Base-by-base conservation (phyloP, 2,797 vertebrate species). In the Helicolenus hilgendorfi region DNA sequence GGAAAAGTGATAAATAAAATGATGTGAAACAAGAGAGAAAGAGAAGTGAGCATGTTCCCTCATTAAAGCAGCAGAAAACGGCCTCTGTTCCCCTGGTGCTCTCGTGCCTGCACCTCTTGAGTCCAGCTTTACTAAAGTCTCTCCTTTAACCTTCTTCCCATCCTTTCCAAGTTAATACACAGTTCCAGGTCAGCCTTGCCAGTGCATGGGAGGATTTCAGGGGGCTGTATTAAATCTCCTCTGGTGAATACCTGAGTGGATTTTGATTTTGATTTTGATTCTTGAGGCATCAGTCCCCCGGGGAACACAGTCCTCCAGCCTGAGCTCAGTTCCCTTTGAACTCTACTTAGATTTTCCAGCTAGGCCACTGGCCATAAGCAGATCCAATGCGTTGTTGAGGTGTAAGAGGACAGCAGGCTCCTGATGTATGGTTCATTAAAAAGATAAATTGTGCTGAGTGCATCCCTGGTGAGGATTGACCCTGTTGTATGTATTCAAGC, bases 321-420 rank as follows among this genome's bases (percentile, higher is more conserved):
- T 71, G 79, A 89, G 81, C 77, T 83, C 78, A 11, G 71, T 79
- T 91, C 74, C 71, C 85, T 96, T 97, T 96, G 94, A 97, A 96
- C 89, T 94, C 81, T 13, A 71, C 84, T 87, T 85, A 84, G 33
- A 92, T 81, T 93, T 85, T 70, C 71, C 68, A 26, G 1, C 87
- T 13, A 58, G 87, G 84, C 81, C 71, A 38, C 58, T 10, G 35
- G 89, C 88, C 90, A 76, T 53, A 72, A 89, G 92, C 86, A 81
- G 65, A 89, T 88, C 87, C 38, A 63, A 70, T 74, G 76, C 35
- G 79, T 80, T 83, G 67, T 81, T 72, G 67, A 69, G 79, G 73
- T 38, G 27, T 41, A 2, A 79, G 82, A 90, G 83, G 88, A 84
- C 84, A 69, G 81, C 55, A 64, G 77, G 72, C 71, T 86, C 84